A percentile compares a stretch with the other conserved stretches of the same genome.
Conservation (phyloP, 92 coral and sea anemone genomes). For the Palythoa heliodiscus region DNA sequence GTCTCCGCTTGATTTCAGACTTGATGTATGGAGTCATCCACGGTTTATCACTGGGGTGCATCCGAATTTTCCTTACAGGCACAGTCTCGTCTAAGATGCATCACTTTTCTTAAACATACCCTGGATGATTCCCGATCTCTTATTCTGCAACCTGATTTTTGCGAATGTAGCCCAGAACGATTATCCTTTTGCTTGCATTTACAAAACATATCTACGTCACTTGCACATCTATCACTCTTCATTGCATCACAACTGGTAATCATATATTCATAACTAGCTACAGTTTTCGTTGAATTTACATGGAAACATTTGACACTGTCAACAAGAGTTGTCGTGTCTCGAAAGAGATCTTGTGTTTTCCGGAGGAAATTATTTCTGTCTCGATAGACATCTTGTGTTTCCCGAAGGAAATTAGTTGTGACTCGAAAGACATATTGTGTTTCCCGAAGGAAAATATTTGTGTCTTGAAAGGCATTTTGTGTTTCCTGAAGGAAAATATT, state of each 20-base stretch:
- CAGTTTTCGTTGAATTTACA: slow-evolving; percentile 5
- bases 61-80: too few species aligned
- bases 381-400: slow-evolving; percentile 46
- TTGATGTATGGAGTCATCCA: too few species aligned
- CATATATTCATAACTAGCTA: not conserved
- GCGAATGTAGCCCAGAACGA: not conserved
- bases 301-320: slow-evolving; percentile 12
- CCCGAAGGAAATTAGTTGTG: too few species aligned
- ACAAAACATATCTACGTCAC: not conserved
- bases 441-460: too few species aligned
- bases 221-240: not conserved
- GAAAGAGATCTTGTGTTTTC: slow-evolving; percentile 40
- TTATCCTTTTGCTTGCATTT: not conserved
- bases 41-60: too few species aligned
- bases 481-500: too few species aligned
- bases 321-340: slow-evolving; percentile 42
- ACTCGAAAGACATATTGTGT: too few species aligned
- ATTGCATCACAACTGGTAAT: slow-evolving; percentile 11
- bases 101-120: not conserved
- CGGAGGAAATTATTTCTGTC: too few species aligned
- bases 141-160: not conserved
- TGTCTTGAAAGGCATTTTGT: too few species aligned
- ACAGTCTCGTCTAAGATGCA: too few species aligned
- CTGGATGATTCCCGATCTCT: slow-evolving; percentile 21
- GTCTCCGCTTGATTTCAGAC: too few species aligned